Base-by-base conservation (phyloP, 2,888 invertebrate species). In the Eupithecia tripunctaria region DNA sequence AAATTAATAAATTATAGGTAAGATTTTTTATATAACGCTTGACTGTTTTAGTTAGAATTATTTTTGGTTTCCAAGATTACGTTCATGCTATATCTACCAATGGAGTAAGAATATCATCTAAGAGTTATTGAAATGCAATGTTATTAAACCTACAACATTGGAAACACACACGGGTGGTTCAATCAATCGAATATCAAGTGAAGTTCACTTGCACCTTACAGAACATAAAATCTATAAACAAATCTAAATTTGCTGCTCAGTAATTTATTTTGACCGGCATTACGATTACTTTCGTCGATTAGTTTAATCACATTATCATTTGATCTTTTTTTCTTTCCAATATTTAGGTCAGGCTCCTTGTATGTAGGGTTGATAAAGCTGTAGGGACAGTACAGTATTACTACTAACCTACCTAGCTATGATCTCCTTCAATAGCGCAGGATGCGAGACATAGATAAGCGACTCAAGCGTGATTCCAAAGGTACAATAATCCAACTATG, bases 401-500 rank as follows among this genome's bases (percentile, higher is more conserved):
- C 5, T 60, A 60, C 4, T 1, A 7, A 36, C 36, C 7, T 1
- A 36, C 2, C 10, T 0, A 36, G 27, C 21, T 36, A 62, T 38
- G 29, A 67, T 51, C 32, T 36, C 38, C 36, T 47, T 66, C 38
- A 68, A 68, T 60, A 29, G 69, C 63, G 51, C 47, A 69, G 69
- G 41, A 71, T 69, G 71, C 43, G 59, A 38, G 65, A 25, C 62
- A 15, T 27, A 67, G 71, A 72, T 76, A 74, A 74, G 72, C 66
- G 70, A 70, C 76, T 71, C 15, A 67, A 69, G 70, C 70, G 71
- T 64, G 43, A 67, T 71, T 73, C 71, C 67, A 64, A 60, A 67
- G 71, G 67, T 62, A 72, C 67, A 67, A 51, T 73, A 71, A 74
- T 74, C 71, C 66, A 64, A 56, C 38, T 67, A 74, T 69, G 66